Conservation (phyloP, 1,140 invertebrate species). For the Caerostris darwini region DNA sequence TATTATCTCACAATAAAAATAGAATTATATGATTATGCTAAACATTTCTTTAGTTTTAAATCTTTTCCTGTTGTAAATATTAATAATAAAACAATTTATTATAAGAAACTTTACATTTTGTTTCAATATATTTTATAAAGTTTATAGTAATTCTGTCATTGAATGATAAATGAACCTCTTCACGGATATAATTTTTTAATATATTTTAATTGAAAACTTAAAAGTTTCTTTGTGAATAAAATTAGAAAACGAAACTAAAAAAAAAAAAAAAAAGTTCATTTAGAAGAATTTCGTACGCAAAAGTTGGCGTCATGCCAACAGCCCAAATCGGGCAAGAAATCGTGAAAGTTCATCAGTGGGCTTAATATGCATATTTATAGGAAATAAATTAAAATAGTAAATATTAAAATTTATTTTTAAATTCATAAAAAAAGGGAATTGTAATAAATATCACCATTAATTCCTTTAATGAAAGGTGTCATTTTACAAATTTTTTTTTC, state of each 20-base stretch:
- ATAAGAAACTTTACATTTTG: background rate
- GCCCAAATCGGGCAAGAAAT: constrained; percentile 73
- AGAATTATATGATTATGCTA: too few species aligned
- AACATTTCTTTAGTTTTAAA: background rate
- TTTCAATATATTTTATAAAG: background rate
- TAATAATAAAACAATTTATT: background rate
- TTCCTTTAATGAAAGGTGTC: background rate
- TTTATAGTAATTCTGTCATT: background rate
- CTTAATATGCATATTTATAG: constrained; percentile 3
- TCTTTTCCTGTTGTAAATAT: background rate
- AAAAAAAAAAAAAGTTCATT: constrained; percentile 13
- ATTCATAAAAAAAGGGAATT: too few species aligned
- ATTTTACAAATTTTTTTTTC: constrained; percentile 14
- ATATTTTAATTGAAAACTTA: background rate
- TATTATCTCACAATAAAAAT: too few species aligned
- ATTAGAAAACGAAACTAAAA: background rate
- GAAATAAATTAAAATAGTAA: background rate
- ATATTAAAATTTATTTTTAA: background rate
- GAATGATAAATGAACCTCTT: background rate
- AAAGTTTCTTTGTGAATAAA: background rate
- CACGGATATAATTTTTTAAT: background rate
- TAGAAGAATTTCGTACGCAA: constrained; percentile 61
- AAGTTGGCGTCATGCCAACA: constrained; percentile 74
- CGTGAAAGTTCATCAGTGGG: constrained; percentile 20
- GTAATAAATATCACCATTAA: background rate